phyloP scores from a whole-genome alignment of 2,113 vertebrate genomes.

The Rutilus rutilus region DNA sequence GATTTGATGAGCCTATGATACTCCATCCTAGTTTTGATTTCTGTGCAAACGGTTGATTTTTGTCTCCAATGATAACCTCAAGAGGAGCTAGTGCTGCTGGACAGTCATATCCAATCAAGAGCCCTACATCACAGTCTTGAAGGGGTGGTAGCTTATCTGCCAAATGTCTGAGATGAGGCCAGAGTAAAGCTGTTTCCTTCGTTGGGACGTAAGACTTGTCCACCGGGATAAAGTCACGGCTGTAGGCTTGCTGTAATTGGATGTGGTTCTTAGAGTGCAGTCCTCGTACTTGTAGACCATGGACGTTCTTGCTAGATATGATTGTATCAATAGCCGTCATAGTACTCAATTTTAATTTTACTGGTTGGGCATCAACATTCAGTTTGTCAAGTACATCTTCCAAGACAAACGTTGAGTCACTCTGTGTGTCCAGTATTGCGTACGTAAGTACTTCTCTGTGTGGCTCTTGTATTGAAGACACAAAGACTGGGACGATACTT shows the following conservation, averaged over 20 bases:
- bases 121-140: no score
- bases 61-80: no score
- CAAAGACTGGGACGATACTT: no score
- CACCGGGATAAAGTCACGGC: constrained; percentile 47
- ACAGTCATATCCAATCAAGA: no score
- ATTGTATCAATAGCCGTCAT: constrained; percentile 39
- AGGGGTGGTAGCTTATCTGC: no score
- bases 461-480: no score
- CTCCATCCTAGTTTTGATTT: no score
- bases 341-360: constrained; percentile 16
- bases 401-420: constrained; percentile 36
- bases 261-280: constrained; percentile 23
- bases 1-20: no score
- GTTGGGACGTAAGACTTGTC: constrained; percentile 49
- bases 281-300: constrained; percentile 42
- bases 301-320: constrained; percentile 41
- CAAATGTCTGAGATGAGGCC: no score
- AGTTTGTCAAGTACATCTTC: constrained; percentile 26
- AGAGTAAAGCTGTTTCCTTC: not conserved
- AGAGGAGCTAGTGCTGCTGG: no score
- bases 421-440: not conserved
- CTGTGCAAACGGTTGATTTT: no score
- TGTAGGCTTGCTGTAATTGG: constrained; percentile 34
- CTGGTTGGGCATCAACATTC: not conserved
- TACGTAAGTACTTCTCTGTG: no score